A percentile compares a stretch with the other conserved stretches of the same genome.
These are phyloP conservation scores for Cynaeus angustus DNA, from an alignment of 2,888 invertebrate species.

Conservation along the genomic window DNA sequence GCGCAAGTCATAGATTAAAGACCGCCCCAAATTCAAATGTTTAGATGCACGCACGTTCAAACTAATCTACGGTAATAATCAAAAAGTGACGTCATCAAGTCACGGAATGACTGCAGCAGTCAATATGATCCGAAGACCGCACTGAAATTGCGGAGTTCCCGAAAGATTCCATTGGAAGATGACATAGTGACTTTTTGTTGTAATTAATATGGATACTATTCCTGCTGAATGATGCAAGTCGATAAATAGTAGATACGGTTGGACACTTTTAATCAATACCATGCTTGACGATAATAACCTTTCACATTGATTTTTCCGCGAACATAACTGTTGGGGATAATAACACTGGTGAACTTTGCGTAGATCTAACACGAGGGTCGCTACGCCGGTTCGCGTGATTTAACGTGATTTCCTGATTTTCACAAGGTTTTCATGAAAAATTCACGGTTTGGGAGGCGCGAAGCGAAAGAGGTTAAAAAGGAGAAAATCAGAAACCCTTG, in stretches of 20 bases:
- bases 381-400: conserved; percentile 56
- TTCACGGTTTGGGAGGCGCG: conserved; percentile 18
- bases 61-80: conserved; percentile 67
- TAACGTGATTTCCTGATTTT: conserved; percentile 54
- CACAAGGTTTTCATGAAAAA: conserved; percentile 40
- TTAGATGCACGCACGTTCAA: conserved; percentile 64
- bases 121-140: conserved; percentile 51
- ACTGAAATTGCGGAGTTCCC: conserved; percentile 15
- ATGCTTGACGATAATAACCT: conserved; percentile 63
- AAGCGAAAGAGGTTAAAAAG: conserved; percentile 2
- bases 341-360: conserved; percentile 50
- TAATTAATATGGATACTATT: conserved; percentile 7
- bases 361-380: conserved; percentile 50
- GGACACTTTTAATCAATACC: conserved; percentile 60
- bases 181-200: conserved; percentile 11
- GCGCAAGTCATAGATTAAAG: conserved; percentile 65
- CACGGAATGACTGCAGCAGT: conserved; percentile 66
- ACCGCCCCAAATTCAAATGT: conserved; percentile 62
- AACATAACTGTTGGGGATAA: conserved; percentile 33
- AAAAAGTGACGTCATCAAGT: conserved; percentile 66
- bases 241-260: conserved; percentile 22
- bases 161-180: conserved; percentile 19
- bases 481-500: not conserved
- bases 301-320: conserved; percentile 66
- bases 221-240: conserved; percentile 18